Evolutionary conservation across 2,113 vertebrate genomes (phyloP).

Genomic region (Prinia subflava): DNA sequence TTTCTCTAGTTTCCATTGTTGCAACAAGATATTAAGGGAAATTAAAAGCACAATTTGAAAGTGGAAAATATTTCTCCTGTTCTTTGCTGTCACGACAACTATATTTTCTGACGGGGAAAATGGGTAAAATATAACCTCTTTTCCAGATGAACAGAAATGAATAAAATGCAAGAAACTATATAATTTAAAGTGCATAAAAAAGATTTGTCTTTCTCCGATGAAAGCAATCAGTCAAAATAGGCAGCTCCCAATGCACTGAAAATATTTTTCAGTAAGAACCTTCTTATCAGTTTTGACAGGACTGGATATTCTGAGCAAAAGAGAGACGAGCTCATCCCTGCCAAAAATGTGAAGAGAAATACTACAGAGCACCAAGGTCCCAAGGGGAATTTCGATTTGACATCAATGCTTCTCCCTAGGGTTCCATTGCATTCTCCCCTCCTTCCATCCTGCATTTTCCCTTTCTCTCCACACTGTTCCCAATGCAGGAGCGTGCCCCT

Average conservation of each 20-base stretch:
- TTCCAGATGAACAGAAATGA: background rate
- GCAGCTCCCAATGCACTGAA: background rate
- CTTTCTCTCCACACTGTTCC: background rate
- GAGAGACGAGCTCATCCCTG: background rate
- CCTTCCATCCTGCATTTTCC: background rate
- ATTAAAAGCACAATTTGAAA: background rate
- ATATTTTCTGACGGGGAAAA: background rate
- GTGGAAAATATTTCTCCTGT: background rate
- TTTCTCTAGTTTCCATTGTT: constrained; percentile 1
- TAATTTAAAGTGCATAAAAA: constrained; percentile 15
- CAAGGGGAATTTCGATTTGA: background rate
- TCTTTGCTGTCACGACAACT: constrained; percentile 36
- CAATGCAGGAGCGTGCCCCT: background rate
- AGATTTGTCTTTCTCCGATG: constrained; percentile 27
- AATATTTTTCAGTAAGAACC: background rate
- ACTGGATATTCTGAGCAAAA: background rate
- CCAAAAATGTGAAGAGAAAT: background rate
- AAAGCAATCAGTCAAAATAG: constrained; percentile 42
- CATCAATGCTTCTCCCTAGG: background rate
- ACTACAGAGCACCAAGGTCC: background rate
- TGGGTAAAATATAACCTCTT: constrained; percentile 6
- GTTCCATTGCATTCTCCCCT: background rate
- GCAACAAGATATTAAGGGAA: constrained; percentile 7
- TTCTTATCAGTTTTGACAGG: constrained; percentile 6
- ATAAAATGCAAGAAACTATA: background rate